A percentile compares a stretch with the other conserved stretches of the same genome.
Conservation (phyloP, 1,140 invertebrate genomes). For the Lepidurus couesii region DNA sequence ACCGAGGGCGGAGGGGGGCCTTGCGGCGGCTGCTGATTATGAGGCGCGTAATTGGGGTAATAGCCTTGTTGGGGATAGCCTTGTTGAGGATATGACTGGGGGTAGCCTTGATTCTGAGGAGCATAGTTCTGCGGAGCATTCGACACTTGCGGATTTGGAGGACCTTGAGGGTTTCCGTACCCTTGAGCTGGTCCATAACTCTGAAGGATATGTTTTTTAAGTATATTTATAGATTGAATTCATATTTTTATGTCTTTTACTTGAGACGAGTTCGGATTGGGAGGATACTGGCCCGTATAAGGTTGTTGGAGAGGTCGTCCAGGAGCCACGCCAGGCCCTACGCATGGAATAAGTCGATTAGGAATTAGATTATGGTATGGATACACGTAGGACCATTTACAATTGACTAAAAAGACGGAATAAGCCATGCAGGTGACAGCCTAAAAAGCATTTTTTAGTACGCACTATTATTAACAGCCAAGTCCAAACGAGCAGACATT, state of each 20-base stretch:
- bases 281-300: slow-evolving; percentile 36
- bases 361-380: not conserved
- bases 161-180: slow-evolving; percentile 30
- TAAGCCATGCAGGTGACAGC: slow-evolving; percentile 10
- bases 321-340: slow-evolving; percentile 23
- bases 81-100: slow-evolving; percentile 52
- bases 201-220: slow-evolving; percentile 24
- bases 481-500: not conserved
- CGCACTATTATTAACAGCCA: not conserved
- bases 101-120: slow-evolving; percentile 50
- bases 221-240: not conserved
- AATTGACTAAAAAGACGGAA: not conserved
- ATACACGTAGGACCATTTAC: not conserved
- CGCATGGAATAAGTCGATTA: not conserved
- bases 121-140: slow-evolving; percentile 49
- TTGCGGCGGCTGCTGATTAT: slow-evolving; percentile 36
- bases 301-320: not conserved
- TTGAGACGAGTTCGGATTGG: slow-evolving; percentile 30
- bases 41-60: slow-evolving; percentile 18
- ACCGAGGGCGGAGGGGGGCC: slow-evolving; percentile 35
- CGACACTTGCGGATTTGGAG: slow-evolving; percentile 41
- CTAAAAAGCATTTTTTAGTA: not conserved
- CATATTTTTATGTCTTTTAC: slow-evolving; percentile 30
- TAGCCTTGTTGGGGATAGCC: slow-evolving; percentile 47
- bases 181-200: slow-evolving; percentile 36